Percentiles rank a stretch among this genome's conserved stretches.
These are phyloP conservation scores for Gorilla gorilla DNA, from an alignment of 2,113 vertebrate genomes.

Conservation along the genomic window DNA sequence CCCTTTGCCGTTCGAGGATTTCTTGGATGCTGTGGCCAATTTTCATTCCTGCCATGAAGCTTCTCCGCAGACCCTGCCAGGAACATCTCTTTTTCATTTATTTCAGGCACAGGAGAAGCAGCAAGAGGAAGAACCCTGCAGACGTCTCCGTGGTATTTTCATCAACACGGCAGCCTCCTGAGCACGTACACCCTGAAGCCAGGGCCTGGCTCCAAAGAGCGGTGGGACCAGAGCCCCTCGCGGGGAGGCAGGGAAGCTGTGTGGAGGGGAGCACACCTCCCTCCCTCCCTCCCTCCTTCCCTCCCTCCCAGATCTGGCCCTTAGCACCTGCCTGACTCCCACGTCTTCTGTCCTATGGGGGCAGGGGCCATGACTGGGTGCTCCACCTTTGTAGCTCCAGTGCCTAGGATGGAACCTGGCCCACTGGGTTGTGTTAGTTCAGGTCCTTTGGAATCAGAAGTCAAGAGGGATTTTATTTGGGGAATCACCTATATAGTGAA, in stretches of 20 bases:
- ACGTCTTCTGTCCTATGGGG: not conserved
- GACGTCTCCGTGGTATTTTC: not conserved
- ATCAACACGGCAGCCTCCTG: not conserved
- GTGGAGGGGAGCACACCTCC: not conserved
- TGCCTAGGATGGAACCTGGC: rapidly evolving
- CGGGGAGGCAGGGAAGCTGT: not conserved
- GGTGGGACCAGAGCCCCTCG: not conserved
- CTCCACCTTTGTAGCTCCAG: not conserved
- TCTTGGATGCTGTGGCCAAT: conserved; percentile 49
- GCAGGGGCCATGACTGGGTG: not conserved
- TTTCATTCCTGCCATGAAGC: conserved; percentile 54
- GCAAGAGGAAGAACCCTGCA: not conserved
- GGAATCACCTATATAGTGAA: not conserved
- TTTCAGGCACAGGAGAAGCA: conserved; percentile 50
- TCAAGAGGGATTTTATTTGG: not conserved
- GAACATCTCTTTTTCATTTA: conserved; percentile 46
- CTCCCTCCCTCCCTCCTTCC: no score
- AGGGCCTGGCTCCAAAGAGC: not conserved
- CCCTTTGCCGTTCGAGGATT: conserved; percentile 53
- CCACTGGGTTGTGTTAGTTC: not conserved
- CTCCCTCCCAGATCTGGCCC: no score
- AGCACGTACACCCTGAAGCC: not conserved
- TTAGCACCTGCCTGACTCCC: not conserved
- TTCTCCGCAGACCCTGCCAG: conserved; percentile 66
- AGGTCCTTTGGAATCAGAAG: not conserved